These are phyloP conservation scores for Corynorhinus townsendii DNA, from an alignment of 2,113 vertebrate genomes.

Conservation along the genomic window DNA sequence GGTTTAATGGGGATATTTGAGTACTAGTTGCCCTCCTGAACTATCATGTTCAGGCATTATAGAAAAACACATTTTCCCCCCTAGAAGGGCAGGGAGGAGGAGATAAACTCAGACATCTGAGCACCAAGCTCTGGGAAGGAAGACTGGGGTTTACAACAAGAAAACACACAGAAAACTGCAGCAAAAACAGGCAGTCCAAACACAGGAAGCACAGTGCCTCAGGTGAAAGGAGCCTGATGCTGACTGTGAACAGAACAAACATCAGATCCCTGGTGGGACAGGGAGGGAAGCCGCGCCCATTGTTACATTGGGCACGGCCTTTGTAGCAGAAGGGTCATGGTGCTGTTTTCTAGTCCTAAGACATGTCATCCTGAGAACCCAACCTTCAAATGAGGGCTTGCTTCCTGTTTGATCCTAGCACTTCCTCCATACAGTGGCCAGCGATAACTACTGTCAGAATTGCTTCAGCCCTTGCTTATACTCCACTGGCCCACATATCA, in stretches of 20 bases:
- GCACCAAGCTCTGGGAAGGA: background rate
- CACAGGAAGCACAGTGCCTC: background rate
- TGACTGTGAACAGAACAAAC: background rate
- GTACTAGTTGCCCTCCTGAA: background rate
- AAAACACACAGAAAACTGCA: background rate
- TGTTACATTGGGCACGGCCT: accelerated
- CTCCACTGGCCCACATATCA: background rate
- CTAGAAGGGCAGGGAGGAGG: background rate
- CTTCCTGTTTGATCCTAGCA: background rate
- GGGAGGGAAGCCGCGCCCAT: accelerated
- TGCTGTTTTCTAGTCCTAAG: background rate
- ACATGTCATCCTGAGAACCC: background rate
- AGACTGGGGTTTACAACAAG: background rate
- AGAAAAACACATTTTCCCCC: background rate
- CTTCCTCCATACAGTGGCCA: background rate
- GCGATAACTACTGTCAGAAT: background rate
- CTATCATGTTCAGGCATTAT: background rate
- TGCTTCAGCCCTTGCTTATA: accelerated
- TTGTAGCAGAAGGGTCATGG: background rate
- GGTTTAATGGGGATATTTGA: background rate
- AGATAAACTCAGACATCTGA: background rate
- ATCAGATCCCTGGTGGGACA: background rate
- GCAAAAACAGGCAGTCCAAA: no score
- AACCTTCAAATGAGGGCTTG: background rate
- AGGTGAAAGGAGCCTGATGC: background rate